Evolutionary conservation across 2,113 vertebrate species (phyloP), one percentile per base, ranked within the genome.

Genomic region (Carassius gibelio): DNA sequence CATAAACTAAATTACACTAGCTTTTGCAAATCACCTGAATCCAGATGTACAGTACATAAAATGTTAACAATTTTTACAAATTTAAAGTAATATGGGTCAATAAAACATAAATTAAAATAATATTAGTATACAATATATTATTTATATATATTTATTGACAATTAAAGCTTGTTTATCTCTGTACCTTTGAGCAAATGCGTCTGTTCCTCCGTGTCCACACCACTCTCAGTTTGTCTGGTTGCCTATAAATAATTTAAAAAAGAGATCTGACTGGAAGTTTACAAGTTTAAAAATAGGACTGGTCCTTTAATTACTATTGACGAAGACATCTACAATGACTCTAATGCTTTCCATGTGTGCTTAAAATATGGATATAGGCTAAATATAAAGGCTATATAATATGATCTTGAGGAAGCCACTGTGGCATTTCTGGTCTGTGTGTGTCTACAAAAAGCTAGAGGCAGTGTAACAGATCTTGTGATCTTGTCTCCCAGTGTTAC

Each of bases 151-250:
- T 42, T 42, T 42, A 42, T 23, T 78, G 23, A 82, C 68, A 38
- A 72, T 82, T 45, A 42, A 42, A 8, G 42, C 42, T 42, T 42
- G 42, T 42, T 42, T 42, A 42, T 8, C 8, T 42, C 8, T 42
- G 42, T 48, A 98, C 97, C 96, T 98, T 98, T 82, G 97, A 96
- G 87, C 96, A 97, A 92, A 96, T 93, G 13, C 97, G 95, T 17
- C 96, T 93, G 93, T 97, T 98, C 88, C 97, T 94, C 76, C 97
- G 94, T 59, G 96, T 97, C 97, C 97, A 98, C 21, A 97, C 96
- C 86, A 98, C 95, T 74, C 96, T 93, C 87, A 98, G 91, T 89
- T 97, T 98, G 92, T 98, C 96, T 0, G 97, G 97, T 87, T 97
- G 96, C 97, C 97, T 98, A 83, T 34, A 87, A 88, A 90, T 68